A percentile compares a stretch with the other conserved stretches of the same genome.
phyloP scores from a whole-genome alignment of 2,888 invertebrate species.

The Rhagophthalmus giganteus region DNA sequence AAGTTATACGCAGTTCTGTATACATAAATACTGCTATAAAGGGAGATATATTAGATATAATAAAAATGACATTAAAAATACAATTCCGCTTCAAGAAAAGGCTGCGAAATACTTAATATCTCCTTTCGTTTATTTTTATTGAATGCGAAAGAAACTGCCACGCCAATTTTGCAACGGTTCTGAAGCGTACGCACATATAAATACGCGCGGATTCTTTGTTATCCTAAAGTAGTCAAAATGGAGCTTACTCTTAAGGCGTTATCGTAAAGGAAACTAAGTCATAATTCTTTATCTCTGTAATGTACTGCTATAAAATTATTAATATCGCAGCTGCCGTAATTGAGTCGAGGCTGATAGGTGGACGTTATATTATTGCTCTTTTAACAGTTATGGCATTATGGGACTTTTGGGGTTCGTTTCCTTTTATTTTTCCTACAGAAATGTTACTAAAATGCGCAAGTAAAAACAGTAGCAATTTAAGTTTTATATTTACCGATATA shows the following conservation, averaged over 20 bases:
- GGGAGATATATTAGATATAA: constrained; percentile 43
- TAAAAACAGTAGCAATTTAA: constrained; percentile 6
- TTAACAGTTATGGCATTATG: constrained; percentile 41
- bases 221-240: constrained; percentile 36
- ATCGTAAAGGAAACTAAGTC: constrained; percentile 45
- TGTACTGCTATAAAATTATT: constrained; percentile 53
- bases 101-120: neutral
- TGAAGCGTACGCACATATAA: neutral
- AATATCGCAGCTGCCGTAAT: constrained; percentile 53
- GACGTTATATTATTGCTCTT: constrained; percentile 49
- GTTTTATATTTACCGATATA: too few relatives aligned
- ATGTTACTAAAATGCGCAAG: constrained; percentile 10
- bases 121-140: neutral
- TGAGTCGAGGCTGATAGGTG: constrained; percentile 52
- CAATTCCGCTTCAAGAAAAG: neutral
- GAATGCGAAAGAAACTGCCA: neutral
- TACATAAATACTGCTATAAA: constrained; percentile 46
- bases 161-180: too few relatives aligned
- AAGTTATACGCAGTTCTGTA: constrained; percentile 36
- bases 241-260: constrained; percentile 34
- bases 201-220: constrained; percentile 12
- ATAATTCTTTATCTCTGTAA: constrained; percentile 53
- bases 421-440: constrained; percentile 17
- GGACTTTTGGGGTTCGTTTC: constrained; percentile 21
- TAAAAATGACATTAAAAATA: constrained; percentile 9